A percentile compares a stretch with the other conserved stretches of the same genome.
These are phyloP conservation scores for Galeruca laticollis DNA, from an alignment of 2,888 invertebrate genomes.

Conservation along the genomic window DNA sequence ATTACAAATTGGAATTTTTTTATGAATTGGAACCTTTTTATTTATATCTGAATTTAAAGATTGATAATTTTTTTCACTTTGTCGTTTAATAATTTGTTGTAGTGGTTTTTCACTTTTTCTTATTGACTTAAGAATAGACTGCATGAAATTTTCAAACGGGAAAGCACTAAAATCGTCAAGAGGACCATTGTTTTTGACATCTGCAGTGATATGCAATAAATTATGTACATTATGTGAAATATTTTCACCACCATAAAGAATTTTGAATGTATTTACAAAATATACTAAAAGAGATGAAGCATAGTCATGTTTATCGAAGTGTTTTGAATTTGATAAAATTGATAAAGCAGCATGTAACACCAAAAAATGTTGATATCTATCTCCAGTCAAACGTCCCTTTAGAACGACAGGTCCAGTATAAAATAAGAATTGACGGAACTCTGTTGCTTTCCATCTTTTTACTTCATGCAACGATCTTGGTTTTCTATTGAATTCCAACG, in stretches of 20 bases:
- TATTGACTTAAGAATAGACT: too few species aligned
- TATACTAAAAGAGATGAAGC: constrained; percentile 38
- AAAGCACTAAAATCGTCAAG: too few species aligned
- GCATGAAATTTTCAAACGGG: constrained; percentile 46
- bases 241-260: constrained; percentile 47
- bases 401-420: too few species aligned
- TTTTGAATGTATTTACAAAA: constrained; percentile 44
- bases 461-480: too few species aligned
- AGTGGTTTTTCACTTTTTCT: constrained; percentile 33
- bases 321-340: constrained; percentile 24
- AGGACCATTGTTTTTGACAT: constrained; percentile 46
- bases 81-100: constrained; percentile 30
- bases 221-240: constrained; percentile 49
- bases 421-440: too few species aligned
- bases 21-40: too few species aligned
- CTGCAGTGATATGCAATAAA: constrained; percentile 46
- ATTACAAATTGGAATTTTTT: background rate
- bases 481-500: too few species aligned
- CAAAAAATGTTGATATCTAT: constrained; percentile 48
- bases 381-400: constrained; percentile 26
- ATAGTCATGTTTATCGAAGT: constrained; percentile 19
- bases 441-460: too few species aligned
- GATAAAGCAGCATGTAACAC: constrained; percentile 44
- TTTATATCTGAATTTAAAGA: constrained; percentile 11
- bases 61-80: constrained; percentile 21